Evolutionary conservation across 2,113 vertebrate species (phyloP).

Genomic region (Caracal caracal): DNA sequence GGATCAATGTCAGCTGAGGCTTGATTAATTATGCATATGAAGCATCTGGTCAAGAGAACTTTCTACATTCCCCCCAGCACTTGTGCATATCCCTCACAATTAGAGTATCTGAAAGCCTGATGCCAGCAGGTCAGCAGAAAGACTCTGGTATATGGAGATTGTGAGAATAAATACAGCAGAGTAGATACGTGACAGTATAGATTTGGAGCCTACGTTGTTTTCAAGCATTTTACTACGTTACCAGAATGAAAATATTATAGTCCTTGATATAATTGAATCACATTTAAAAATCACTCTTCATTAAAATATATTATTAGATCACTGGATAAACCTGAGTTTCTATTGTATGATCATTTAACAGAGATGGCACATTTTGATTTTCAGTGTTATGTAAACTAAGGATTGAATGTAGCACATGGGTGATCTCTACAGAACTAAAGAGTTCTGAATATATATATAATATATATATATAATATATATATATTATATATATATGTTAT

Average conservation of each 20-base stretch:
- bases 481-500: not conserved
- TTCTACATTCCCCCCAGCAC: conserved; percentile 37
- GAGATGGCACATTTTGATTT: not conserved
- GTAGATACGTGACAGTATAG: not conserved
- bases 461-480: not conserved
- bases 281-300: not conserved
- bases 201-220: not conserved
- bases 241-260: not conserved
- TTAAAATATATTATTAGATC: not conserved
- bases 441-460: not conserved
- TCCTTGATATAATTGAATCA: not conserved
- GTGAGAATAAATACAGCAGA: not conserved
- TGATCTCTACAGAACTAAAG: not conserved
- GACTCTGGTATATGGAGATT: not conserved
- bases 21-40: conserved; percentile 74
- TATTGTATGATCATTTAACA: not conserved
- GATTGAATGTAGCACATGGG: not conserved
- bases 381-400: not conserved
- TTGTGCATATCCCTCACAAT: conserved; percentile 64
- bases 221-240: not conserved
- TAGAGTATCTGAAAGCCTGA: conserved; percentile 34
- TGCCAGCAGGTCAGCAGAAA: conserved; percentile 52
- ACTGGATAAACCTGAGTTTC: not conserved
- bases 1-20: conserved; percentile 69
- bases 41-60: conserved; percentile 58